Percentiles rank a stretch among this genome's conserved stretches.
phyloP scores from a whole-genome alignment of 2,797 vertebrate genomes.

The Gymnothorax javanicus region DNA sequence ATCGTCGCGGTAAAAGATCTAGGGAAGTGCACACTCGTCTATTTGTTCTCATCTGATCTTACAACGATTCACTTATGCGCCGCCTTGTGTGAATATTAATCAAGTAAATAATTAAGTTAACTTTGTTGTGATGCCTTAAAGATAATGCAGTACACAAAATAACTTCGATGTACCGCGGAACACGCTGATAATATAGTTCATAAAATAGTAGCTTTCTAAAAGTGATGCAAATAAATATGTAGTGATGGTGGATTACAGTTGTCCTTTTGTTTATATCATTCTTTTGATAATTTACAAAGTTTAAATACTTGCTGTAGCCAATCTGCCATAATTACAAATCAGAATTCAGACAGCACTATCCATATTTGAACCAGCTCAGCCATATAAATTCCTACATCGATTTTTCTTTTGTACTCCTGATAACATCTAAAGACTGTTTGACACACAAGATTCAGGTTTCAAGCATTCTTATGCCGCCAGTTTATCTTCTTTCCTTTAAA shows the following conservation, averaged over 20 bases:
- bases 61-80: neutral
- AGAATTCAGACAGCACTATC: neutral
- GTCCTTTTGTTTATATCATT: neutral
- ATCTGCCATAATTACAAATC: neutral
- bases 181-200: conserved; percentile 62
- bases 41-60: neutral
- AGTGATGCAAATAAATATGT: neutral
- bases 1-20: neutral
- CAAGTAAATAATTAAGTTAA: neutral
- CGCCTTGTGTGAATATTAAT: neutral
- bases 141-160: conserved; percentile 49
- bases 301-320: neutral
- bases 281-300: neutral
- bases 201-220: neutral
- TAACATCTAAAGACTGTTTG: neutral
- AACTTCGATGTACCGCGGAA: conserved; percentile 64
- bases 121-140: neutral
- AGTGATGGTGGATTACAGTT: neutral
- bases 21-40: neutral
- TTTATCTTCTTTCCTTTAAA: conserved; percentile 23
- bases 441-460: neutral
- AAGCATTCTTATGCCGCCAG: neutral
- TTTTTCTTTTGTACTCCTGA: neutral
- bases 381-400: neutral
- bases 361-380: neutral